Evolutionary conservation across 92 coral and sea anemone genomes (phyloP), one percentile per base, ranked within the genome.

Genomic region (Porites divaricata): DNA sequence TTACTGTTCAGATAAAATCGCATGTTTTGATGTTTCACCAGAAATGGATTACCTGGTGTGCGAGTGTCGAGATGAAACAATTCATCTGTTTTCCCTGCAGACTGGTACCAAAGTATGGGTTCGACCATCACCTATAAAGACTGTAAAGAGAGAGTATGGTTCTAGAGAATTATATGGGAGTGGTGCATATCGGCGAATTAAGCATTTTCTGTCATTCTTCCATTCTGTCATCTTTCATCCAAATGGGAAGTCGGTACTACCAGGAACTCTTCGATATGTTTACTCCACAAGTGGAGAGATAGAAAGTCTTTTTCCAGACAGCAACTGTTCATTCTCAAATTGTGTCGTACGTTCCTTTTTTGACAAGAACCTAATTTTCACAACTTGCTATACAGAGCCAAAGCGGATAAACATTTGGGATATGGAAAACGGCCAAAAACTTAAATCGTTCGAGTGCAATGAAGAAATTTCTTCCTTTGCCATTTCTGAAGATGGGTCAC

Each of bases 1-100:
- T 12, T 79, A 79, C 28, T 52, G 84, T 79, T 79, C 84, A 16
- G 54, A 67, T 67, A 23, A 17, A n/a, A 61, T 79, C 15, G 75
- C 75, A 15, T 67, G 75, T 67, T 79, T 79, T 15, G 84, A 79
- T 68, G 66, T 79, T 19, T 79, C 84, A 52, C 67, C 84, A 67
- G 66, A 79, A 23, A 10, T 54, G 84, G 66, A 67, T 23, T 67
- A 51, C 28, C 19, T 79, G 75, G 84, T 79, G 9, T 79, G 84
- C 1, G 75, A 79, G 24, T 79, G 84, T 28, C 67, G 57, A 4
- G 84, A 79, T 67, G 75, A 11, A 67, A 79, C 75, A 67, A 23
- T 79, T 16, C 66, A 79, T 53, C 14, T 79, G 67, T 79, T 74
- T 74, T 79, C 75, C 25, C 84, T 79, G 25, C 16, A 53, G 20